Evolutionary conservation across 2,113 vertebrate species (phyloP).

Genomic region (Helogale parvula): DNA sequence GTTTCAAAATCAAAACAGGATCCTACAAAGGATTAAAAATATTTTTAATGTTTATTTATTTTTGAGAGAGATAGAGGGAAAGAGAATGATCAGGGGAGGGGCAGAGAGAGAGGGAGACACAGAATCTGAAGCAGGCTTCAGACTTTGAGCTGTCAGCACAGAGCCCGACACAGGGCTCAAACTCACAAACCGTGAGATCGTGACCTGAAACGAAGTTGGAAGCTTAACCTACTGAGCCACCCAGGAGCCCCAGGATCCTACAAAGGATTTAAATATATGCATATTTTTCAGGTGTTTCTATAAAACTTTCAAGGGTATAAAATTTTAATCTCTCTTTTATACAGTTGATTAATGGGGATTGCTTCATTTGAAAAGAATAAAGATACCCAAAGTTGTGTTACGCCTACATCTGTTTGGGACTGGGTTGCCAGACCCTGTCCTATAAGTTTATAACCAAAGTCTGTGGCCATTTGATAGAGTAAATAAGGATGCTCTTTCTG

Average conservation of each 20-base stretch:
- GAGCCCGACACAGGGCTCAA: no score
- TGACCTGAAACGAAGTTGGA: no score
- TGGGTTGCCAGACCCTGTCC: background rate
- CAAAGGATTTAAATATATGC: background rate
- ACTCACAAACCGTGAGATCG: no score
- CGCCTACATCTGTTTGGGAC: background rate
- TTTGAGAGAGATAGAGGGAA: no score
- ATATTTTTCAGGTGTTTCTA: background rate
- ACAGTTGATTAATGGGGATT: background rate
- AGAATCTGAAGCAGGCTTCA: no score
- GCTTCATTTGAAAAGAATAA: background rate
- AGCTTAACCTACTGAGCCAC: no score
- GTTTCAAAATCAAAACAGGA: slow-evolving; percentile 2
- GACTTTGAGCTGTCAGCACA: no score
- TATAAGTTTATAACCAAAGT: background rate
- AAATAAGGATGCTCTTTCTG: fast-evolving
- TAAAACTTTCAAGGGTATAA: background rate
- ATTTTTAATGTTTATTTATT: no score
- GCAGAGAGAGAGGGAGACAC: no score
- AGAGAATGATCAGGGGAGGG: no score
- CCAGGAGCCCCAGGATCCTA: background rate
- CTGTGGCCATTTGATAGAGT: fast-evolving
- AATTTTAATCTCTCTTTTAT: background rate
- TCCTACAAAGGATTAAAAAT: background rate
- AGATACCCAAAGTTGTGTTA: background rate